Evolutionary conservation across 1,140 invertebrate genomes (phyloP), one percentile per base, ranked within the genome.

Genomic region (Neodiprion lecontei): DNA sequence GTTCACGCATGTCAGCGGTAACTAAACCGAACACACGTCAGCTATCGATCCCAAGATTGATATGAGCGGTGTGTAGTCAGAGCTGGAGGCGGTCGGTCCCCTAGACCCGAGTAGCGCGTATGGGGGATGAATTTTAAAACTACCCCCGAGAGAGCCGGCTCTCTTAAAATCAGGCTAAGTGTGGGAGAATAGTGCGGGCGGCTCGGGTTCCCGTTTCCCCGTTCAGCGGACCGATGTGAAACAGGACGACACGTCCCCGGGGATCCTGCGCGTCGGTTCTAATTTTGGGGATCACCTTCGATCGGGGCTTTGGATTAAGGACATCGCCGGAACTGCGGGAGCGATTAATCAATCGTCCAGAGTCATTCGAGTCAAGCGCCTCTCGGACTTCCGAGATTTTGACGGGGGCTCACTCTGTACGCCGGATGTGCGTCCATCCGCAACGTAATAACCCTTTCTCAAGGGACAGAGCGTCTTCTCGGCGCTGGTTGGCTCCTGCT

Each of bases 101-200:
- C 40, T 12, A 69, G 21, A 69, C 67, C 81, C 67, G 21, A 12
- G 67, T 69, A 4, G 10, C 67, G 79, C 81, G 83, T 77, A 80
- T 85, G 82, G 83, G 81, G 83, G 78, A 79, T 84, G 84, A 86
- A 86, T 86, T 86, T 86, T 85, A 86, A 86, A 86, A 84, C 83
- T 83, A 74, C 80, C 80, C 84, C 79, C 83, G 67, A 40, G 84
- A 84, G 73, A 78, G 77, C 81, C 81, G 81, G 28, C 28, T 85
- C 81, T 78, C 79, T 81, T 79, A 73, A 83, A 85, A 86, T 85
- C 83, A 81, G 81, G 72, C 80, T 80, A 78, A 79, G 79, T 77
- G 78, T 76, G 82, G 67, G 67, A 17, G 14, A 23, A 69, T 14
- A 12, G 11, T 61, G 53, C 53, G n/a, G 53, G 53, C 11, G 53